A percentile compares a stretch with the other conserved stretches of the same genome.
Conservation (phyloP, 2,888 invertebrate species). For the Therioaphis trifolii region DNA sequence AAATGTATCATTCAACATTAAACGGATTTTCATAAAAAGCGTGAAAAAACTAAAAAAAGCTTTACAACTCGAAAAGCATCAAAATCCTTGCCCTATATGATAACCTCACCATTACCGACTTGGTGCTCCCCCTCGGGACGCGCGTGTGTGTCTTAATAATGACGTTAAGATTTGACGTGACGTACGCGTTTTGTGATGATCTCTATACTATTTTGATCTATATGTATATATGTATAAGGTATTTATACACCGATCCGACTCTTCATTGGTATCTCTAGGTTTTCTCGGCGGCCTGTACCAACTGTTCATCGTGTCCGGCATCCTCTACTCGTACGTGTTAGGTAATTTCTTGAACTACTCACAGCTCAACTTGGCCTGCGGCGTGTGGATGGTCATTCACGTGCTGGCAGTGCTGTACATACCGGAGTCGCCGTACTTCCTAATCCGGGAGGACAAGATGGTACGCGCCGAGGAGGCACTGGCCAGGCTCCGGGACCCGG, state of each 20-base stretch:
- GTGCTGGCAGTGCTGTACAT: conserved; percentile 77
- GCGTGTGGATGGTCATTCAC: conserved; percentile 76
- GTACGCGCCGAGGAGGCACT: conserved; percentile 75
- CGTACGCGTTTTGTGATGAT: too few relatives aligned
- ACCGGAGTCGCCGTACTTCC: conserved; percentile 80
- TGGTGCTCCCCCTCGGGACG: too few relatives aligned
- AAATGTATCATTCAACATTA: too few relatives aligned
- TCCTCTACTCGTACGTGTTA: conserved; percentile 79
- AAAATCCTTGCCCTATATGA: too few relatives aligned
- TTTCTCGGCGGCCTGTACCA: conserved; percentile 85
- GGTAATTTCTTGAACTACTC: conserved; percentile 80
- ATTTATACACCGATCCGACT: too few relatives aligned
- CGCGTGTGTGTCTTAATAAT: too few relatives aligned
- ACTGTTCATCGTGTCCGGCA: conserved; percentile 81
- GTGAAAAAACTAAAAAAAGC: not conserved
- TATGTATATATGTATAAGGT: too few relatives aligned
- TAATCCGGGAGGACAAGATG: conserved; percentile 72
- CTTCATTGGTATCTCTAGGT: conserved; percentile 62
- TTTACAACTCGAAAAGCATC: too few relatives aligned
- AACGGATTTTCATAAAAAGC: not conserved
- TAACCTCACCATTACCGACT: too few relatives aligned
- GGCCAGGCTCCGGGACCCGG: conserved; percentile 78
- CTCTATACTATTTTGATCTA: too few relatives aligned
- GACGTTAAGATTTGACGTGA: too few relatives aligned
- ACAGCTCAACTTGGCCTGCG: conserved; percentile 77